Percentiles rank a stretch among this genome's conserved stretches.
phyloP scores from a whole-genome alignment of 1,140 invertebrate genomes.

The Brachionus calyciflorus region DNA sequence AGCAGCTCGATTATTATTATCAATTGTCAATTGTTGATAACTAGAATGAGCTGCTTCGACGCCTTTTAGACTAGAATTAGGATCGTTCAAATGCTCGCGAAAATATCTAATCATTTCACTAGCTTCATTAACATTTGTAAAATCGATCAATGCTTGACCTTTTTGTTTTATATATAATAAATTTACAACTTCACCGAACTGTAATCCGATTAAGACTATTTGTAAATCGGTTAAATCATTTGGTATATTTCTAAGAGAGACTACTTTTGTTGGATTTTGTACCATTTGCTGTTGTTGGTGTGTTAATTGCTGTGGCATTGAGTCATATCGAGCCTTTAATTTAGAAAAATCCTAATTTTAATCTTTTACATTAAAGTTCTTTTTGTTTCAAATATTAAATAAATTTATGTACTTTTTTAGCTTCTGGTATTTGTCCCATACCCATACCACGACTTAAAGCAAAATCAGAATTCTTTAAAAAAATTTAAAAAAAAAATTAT shows the following conservation, averaged over 20 bases:
- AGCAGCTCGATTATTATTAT: slow-evolving; percentile 88
- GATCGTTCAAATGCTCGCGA: slow-evolving; percentile 81
- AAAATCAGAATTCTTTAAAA: slow-evolving; percentile 20
- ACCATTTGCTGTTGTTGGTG: background rate
- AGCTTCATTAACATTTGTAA: slow-evolving; percentile 85
- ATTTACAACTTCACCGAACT: slow-evolving; percentile 92
- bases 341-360: slow-evolving; percentile 42
- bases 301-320: background rate
- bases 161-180: slow-evolving; percentile 92
- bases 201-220: slow-evolving; percentile 90
- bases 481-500: background rate
- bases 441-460: background rate
- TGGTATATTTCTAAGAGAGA: slow-evolving; percentile 96
- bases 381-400: background rate
- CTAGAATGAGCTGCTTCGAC: slow-evolving; percentile 43
- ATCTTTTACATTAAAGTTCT: background rate
- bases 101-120: slow-evolving; percentile 76
- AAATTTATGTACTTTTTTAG: slow-evolving; percentile 17
- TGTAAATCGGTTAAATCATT: slow-evolving; percentile 92
- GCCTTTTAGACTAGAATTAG: slow-evolving; percentile 73
- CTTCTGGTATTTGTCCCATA: slow-evolving; percentile 14
- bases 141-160: slow-evolving; percentile 97
- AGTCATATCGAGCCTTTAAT: slow-evolving; percentile 41
- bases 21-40: slow-evolving; percentile 72
- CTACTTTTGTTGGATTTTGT: slow-evolving; percentile 65